Evolutionary conservation across 1,140 invertebrate species (phyloP).

Genomic region (Leptestheria dahalacensis): DNA sequence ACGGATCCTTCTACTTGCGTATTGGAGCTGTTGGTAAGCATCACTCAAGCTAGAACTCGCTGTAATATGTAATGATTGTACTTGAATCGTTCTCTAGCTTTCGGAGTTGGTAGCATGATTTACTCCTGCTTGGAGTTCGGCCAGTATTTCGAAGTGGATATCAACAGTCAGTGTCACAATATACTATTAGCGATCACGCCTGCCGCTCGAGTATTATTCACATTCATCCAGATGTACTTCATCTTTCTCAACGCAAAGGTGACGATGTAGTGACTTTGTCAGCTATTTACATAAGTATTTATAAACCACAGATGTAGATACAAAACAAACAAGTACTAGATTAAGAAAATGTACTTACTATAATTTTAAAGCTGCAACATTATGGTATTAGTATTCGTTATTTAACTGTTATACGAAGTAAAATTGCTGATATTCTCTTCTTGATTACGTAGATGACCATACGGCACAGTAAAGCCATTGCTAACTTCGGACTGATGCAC

Average conservation of each 20-base stretch:
- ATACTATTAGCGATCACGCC: constrained; percentile 40
- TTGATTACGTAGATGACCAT: constrained; percentile 55
- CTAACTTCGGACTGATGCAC: constrained; percentile 44
- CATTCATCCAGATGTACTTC: constrained; percentile 47
- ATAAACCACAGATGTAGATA: neutral
- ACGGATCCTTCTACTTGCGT: constrained; percentile 34
- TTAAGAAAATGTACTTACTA: no score
- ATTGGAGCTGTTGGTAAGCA: constrained; percentile 32
- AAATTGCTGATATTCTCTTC: no score
- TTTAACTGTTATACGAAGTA: no score
- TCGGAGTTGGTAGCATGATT: constrained; percentile 49
- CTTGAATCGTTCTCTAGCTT: constrained; percentile 29
- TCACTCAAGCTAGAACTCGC: neutral
- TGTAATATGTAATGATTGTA: neutral
- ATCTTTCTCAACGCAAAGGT: constrained; percentile 49
- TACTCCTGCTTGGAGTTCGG: constrained; percentile 49
- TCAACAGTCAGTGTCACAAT: constrained; percentile 36
- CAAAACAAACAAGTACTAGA: no score
- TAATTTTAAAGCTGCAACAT: no score
- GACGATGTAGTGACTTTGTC: no score
- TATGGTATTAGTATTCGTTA: no score
- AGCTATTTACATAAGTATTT: neutral
- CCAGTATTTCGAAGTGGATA: constrained; percentile 41
- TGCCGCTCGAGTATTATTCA: constrained; percentile 39
- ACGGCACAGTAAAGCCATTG: constrained; percentile 65